Evolutionary conservation across 1,140 invertebrate species (phyloP).

Genomic region (Atta cephalotes): DNA sequence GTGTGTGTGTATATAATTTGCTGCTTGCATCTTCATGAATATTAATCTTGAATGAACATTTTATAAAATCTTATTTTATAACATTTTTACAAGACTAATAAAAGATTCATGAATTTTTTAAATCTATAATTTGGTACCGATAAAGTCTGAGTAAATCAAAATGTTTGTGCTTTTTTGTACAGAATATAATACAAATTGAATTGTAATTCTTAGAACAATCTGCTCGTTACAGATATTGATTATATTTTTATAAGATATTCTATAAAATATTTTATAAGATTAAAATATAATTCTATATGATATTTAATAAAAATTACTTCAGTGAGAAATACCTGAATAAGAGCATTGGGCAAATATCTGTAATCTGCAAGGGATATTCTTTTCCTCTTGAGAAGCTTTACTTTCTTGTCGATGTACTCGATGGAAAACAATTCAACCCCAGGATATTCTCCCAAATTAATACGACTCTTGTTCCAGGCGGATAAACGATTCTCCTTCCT

Average conservation of each 20-base stretch:
- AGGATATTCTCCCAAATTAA: conserved; percentile 72
- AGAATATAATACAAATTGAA: too few relatives aligned
- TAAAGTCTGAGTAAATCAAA: too few relatives aligned
- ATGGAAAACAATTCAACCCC: conserved; percentile 52
- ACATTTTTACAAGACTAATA: too few relatives aligned
- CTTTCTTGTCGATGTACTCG: conserved; percentile 71
- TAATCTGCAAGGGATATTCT: conserved; percentile 77
- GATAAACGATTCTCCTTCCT: conserved; percentile 75
- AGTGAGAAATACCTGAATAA: conserved; percentile 79
- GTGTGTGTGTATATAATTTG: too few relatives aligned
- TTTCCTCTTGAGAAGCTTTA: conserved; percentile 78
- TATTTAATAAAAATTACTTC: neutral
- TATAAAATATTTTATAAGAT: too few relatives aligned
- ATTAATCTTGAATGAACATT: neutral
- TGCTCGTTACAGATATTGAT: too few relatives aligned
- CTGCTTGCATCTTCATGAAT: neutral
- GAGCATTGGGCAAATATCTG: conserved; percentile 78
- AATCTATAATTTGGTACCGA: too few relatives aligned
- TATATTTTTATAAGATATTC: too few relatives aligned
- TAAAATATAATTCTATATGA: neutral
- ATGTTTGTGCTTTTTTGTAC: too few relatives aligned
- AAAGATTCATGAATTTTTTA: too few relatives aligned
- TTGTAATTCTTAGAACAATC: too few relatives aligned
- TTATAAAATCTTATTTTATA: neutral
- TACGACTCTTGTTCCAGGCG: conserved; percentile 75